Base-by-base conservation (phyloP, 2,797 vertebrate species). In the Astyanax mexicanus region DNA sequence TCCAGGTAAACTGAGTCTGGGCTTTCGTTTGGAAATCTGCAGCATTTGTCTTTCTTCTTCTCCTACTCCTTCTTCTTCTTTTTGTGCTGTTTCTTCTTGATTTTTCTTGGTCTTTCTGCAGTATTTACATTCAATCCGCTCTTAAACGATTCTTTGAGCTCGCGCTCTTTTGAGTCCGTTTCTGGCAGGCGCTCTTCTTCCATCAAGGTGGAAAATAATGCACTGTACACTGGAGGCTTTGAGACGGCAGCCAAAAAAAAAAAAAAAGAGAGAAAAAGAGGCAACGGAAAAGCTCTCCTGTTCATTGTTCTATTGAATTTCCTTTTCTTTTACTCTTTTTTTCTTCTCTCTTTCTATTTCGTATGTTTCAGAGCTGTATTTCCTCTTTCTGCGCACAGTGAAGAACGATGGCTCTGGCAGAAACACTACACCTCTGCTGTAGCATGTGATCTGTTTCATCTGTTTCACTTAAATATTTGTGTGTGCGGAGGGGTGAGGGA, bases 371-470 rank as follows among this genome's bases (percentile, higher is more conserved):
- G 2, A 40, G 5, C 8, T n/a, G n/a, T 32, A 38, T 70, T 78
- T 69, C 19, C 49, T 52, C 68, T 75, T 64, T 45, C 61, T n/a
- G n/a, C 62, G 44, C 12, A 3, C 13, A 15, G 19, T n/a, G n/a
- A 35, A 49, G 19, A 58, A 72, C 75, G 45, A 68, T 13, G 21
- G 35, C 12, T 78, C 47, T 55, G 32, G 55, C 61, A 69, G 49
- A 64, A 62, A 67, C 42, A 40, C 58, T 74, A 78, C 71, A 70
- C 51, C 27, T 67, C 38, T 23, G 72, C 54, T 52, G 62, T 64
- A 62, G 21, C 35, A n/a, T n/a, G n/a, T n/a, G n/a, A n/a, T n/a
- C n/a, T n/a, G 21, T 84, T 72, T 84, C 83, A 89, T 85, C 82
- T 81, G 69, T 75, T 80, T 44, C 75, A 62, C 35, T 86, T 86